Evolutionary conservation across 2,113 vertebrate genomes (phyloP).

Genomic region (Anthoscopus minutus): DNA sequence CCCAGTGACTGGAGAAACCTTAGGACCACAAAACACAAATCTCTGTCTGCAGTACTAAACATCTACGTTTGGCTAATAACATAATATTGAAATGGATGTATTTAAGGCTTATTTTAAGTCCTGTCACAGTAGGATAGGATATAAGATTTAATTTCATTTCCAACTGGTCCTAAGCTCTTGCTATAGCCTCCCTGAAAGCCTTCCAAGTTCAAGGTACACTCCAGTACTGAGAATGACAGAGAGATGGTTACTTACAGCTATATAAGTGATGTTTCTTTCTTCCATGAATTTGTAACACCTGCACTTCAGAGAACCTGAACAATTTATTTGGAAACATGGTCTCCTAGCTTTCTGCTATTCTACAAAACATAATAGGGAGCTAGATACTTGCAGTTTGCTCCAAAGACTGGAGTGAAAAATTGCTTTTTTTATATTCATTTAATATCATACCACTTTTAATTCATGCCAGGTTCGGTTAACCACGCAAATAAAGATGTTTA

Average conservation of each 20-base stretch:
- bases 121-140: neutral
- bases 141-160: neutral
- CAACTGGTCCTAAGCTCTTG: neutral
- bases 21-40: neutral
- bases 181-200: neutral
- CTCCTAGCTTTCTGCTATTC: neutral
- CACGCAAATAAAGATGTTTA: neutral
- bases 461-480: neutral
- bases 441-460: neutral
- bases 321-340: neutral
- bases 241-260: neutral
- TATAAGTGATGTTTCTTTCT: neutral
- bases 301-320: neutral
- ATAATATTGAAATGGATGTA: neutral
- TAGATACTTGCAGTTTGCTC: neutral
- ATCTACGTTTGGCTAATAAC: neutral
- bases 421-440: neutral
- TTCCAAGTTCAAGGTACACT: neutral
- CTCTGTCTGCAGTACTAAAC: neutral
- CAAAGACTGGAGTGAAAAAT: neutral
- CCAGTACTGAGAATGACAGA: neutral
- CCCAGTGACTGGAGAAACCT: neutral
- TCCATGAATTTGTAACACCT: neutral
- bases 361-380: neutral
- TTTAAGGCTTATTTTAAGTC: neutral